Evolutionary conservation across 2,888 invertebrate genomes (phyloP), one percentile per base, ranked within the genome.

Genomic region (Platycnemis pennipes): DNA sequence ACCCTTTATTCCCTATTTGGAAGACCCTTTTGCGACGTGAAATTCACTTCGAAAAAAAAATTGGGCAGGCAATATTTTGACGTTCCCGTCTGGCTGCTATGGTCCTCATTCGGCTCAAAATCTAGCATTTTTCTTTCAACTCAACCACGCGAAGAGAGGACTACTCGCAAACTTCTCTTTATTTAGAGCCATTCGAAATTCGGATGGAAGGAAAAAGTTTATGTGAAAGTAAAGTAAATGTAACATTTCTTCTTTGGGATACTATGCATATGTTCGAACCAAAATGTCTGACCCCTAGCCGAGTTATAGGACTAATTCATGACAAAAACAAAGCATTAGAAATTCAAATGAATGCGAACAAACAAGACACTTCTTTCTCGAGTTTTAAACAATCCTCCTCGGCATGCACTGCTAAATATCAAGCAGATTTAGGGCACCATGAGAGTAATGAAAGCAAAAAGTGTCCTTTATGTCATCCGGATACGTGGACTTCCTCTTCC

Each of bases 1-100:
- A 87, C 87, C 46, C 87, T 45, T 87, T 87, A 87, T 87, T 46
- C 87, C 87, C 87, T 87, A 44, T 87, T 87, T 87, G 87, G 87
- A 42, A n/a, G 87, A 87, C 87, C 87, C 46, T 87, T 87, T 46
- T 87, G 87, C 45, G 87, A 87, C 87, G 87, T 87, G 46, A 87
- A 87, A 87, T 87, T 87, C 87, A 87, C 87, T 87, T 87, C 87
- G 46, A 46, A 87, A 87, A 87, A 87, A 87, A 87, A 7, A n/a
- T 87, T 87, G 45, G 87, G 45, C 45, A 16, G n/a, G 87, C 87
- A 87, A 87, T 87, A 87, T 87, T 87, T 87, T 87, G 46, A 87
- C 87, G 46, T 86, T 44, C 86, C 1, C 86, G 44, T 44, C 45
- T 87, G 46, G 26, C n/a, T 87, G 44, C 26, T 45, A 46, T 13